Base-by-base conservation (phyloP, 2,888 invertebrate genomes). In the Galerucella pusilla region DNA sequence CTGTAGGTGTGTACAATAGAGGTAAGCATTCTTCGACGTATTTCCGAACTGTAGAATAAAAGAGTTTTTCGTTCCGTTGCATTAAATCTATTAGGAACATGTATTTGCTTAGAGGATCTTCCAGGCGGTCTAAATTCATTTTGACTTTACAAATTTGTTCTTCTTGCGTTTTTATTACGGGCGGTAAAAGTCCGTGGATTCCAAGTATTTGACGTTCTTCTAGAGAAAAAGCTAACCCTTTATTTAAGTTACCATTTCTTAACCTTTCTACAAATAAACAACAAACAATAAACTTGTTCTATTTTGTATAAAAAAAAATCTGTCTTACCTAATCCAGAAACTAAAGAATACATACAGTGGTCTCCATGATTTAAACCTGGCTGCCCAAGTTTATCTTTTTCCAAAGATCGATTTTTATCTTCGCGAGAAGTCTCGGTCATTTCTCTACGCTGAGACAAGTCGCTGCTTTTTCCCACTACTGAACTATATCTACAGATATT, bases 1-100 rank as follows among this genome's bases (percentile, higher is more conserved):
- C 99, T 0, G 97, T 97, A 0, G 99, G 99, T 0, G 99, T 99
- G 89, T 99, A 99, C 20, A 99, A 97, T 76, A 99, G 91, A 0
- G 99, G 99, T 97, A 99, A 97, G 91, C 97, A 92, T 78, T 95
- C 93, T 64, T 94, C 92, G 45, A 98, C 95, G 86, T 99, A 93
- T 80, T 97, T 94, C n/a, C 92, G 91, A 63, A 99, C 89, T 67
- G 98, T 92, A 46, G 95, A 93, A 88, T 96, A 99, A 90, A 99
- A 99, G 20, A 99, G 90, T 81, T 95, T 94, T 88, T 99, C 98
- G 87, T 99, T 98, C 80, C 98, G 93, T 85, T 99, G 98, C 92
- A 97, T 88, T 45, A 78, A 73, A 65, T 94, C 94, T 89, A 94
- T 96, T 63, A 99, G 91, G 86, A 97, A 98, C 84, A 98, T 94